These are phyloP conservation scores for Drosophila biarmipes DNA, from an alignment of 1,140 invertebrate genomes.

Conservation along the genomic window DNA sequence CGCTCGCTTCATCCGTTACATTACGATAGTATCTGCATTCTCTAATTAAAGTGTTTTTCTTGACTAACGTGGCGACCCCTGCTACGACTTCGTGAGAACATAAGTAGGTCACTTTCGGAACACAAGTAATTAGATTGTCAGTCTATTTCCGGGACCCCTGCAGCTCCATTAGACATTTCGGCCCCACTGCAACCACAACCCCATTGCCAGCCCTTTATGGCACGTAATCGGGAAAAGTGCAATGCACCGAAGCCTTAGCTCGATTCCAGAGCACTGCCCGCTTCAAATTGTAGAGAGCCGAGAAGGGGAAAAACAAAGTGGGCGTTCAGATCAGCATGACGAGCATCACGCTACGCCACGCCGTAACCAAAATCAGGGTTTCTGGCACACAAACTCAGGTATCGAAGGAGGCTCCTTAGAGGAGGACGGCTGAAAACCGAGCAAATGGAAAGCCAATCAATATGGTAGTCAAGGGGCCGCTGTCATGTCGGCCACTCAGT, in stretches of 20 bases:
- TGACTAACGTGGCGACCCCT: background rate
- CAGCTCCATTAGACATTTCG: constrained; percentile 17
- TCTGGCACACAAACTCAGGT: constrained; percentile 48
- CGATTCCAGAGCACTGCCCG: constrained; percentile 38
- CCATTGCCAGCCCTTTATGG: background rate
- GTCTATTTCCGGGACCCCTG: constrained; percentile 25
- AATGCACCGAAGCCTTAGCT: constrained; percentile 61
- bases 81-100: constrained; percentile 7
- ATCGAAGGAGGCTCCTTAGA: background rate
- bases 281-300: background rate
- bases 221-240: constrained; percentile 63
- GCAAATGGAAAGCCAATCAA: constrained; percentile 63
- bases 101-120: constrained; percentile 28
- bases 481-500: constrained; percentile 62
- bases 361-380: constrained; percentile 59
- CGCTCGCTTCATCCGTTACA: too few species aligned
- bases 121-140: constrained; percentile 28
- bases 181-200: constrained; percentile 1
- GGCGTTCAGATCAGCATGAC: constrained; percentile 40
- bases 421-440: constrained; percentile 19
- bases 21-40: too few species aligned
- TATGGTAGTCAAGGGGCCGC: constrained; percentile 64
- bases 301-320: background rate
- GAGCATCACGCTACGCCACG: constrained; percentile 63
- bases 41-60: too few species aligned